Evolutionary conservation across 2,113 vertebrate species (phyloP).

Genomic region (Podarcis raffonei): DNA sequence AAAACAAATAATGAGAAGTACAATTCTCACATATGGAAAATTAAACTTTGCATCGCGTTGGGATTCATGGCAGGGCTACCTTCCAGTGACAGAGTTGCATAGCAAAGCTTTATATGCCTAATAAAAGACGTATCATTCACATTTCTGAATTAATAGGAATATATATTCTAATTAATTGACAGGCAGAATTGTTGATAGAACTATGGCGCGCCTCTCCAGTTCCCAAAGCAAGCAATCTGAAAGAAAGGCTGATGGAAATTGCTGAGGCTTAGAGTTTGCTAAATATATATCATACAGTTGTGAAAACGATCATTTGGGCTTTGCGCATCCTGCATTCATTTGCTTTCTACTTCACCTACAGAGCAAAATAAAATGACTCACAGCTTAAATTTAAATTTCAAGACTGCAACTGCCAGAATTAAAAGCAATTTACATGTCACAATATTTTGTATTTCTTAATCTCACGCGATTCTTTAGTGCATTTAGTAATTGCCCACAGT

Average conservation of each 20-base stretch:
- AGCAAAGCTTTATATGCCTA: conserved; percentile 47
- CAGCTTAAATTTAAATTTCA: conserved; percentile 2
- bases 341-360: conserved; percentile 16
- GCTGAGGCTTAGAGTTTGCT: conserved; percentile 47
- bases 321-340: conserved; percentile 46
- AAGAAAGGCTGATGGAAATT: conserved; percentile 55
- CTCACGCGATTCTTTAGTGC: neutral
- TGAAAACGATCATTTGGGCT: conserved; percentile 45
- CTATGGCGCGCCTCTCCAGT: conserved; percentile 50
- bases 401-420: neutral
- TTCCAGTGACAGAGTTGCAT: conserved; percentile 24
- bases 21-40: conserved; percentile 14
- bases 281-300: conserved; percentile 45
- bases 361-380: conserved; percentile 47
- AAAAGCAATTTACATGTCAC: neutral
- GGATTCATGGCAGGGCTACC: neutral
- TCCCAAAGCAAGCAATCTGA: conserved; percentile 55
- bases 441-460: neutral
- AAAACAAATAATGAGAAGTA: conserved; percentile 35
- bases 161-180: conserved; percentile 73
- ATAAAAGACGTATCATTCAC: conserved; percentile 51
- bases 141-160: conserved; percentile 66
- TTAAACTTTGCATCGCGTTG: neutral
- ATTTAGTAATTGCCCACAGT: neutral
- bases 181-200: conserved; percentile 64